A percentile compares a stretch with the other conserved stretches of the same genome.
Evolutionary conservation across 2,113 vertebrate species (phyloP).

Genomic region (Cyanocitta stelleri): DNA sequence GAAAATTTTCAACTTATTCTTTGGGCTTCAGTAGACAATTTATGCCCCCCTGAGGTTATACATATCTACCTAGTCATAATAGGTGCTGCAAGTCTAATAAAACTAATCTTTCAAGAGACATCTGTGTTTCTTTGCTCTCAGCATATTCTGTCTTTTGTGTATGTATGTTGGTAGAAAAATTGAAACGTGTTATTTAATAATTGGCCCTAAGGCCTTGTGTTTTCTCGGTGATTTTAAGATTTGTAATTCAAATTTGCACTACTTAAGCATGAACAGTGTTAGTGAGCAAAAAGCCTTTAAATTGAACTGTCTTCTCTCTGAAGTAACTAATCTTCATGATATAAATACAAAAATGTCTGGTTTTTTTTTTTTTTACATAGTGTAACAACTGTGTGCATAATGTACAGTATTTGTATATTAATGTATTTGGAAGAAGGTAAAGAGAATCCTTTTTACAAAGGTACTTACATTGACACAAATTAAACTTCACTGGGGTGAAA

Average conservation of each 20-base stretch:
- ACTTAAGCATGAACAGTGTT: not conserved
- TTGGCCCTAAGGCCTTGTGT: not conserved
- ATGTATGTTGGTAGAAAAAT: not conserved
- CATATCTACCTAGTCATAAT: not conserved
- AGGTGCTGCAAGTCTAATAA: not conserved
- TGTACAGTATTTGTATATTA: not conserved
- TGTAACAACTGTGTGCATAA: not conserved
- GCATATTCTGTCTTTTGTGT: not conserved
- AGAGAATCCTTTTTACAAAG: not conserved
- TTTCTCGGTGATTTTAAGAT: not conserved
- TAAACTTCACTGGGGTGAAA: not conserved
- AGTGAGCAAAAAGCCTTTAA: not conserved
- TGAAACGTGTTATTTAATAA: not conserved
- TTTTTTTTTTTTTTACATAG: not conserved
- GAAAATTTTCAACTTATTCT: not conserved
- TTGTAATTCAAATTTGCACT: slow-evolving; percentile 3
- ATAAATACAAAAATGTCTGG: not conserved
- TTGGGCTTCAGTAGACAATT: not conserved
- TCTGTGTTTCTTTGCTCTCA: slow-evolving; percentile 18
- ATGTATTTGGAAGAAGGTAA: not conserved
- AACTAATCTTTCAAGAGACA: not conserved
- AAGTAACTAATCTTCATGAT: not conserved
- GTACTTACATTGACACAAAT: not conserved
- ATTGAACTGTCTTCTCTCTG: not conserved
- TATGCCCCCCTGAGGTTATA: not conserved